phyloP scores from a whole-genome alignment of 1,140 invertebrate genomes.

The Trichogramma pretiosum region DNA sequence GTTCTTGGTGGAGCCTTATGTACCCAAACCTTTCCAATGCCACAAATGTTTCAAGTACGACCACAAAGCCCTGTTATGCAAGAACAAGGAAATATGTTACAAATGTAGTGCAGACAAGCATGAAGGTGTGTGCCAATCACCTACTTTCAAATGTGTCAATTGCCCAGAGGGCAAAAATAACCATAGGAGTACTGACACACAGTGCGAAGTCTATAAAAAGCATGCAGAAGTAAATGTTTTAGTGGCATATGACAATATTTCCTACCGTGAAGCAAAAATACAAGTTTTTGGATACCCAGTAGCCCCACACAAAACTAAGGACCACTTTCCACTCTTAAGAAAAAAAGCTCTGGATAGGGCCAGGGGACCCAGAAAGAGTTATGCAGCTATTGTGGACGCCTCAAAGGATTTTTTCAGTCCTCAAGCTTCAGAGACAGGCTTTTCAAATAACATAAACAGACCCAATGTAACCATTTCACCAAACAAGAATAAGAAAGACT shows the following conservation, averaged over 20 bases:
- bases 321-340: neutral
- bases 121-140: neutral
- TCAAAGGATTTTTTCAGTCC: no score
- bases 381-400: no score
- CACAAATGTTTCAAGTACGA: slow-evolving; percentile 15
- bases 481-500: no score
- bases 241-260: slow-evolving; percentile 17
- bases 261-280: slow-evolving; percentile 11
- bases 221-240: slow-evolving; percentile 4
- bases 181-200: slow-evolving; percentile 9
- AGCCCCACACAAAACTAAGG: neutral
- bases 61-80: slow-evolving; percentile 10
- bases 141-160: slow-evolving; percentile 9
- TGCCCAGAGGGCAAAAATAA: slow-evolving; percentile 6
- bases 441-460: no score
- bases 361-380: no score
- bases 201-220: slow-evolving; percentile 5
- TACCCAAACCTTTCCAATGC: slow-evolving; percentile 15
- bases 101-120: slow-evolving; percentile 10
- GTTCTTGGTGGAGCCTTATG: slow-evolving; percentile 9
- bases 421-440: no score
- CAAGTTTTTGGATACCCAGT: neutral
- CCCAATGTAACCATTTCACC: no score
- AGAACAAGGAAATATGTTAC: slow-evolving; percentile 3
- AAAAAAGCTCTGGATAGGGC: neutral